phyloP scores from a whole-genome alignment of 2,888 invertebrate species.

The Euphydryas editha region DNA sequence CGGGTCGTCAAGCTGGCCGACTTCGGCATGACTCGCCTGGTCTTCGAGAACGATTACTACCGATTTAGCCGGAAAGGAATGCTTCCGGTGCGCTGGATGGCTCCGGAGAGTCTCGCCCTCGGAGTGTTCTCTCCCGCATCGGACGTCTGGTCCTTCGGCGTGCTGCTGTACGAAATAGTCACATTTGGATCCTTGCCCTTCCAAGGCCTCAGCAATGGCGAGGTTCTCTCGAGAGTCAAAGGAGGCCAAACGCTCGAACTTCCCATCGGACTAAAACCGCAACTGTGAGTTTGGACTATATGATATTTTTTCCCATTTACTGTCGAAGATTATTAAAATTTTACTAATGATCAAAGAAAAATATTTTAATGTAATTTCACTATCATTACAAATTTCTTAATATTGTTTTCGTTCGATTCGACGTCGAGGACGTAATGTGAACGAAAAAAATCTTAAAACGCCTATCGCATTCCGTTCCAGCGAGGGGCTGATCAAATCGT shows the following conservation, averaged over 20 bases:
- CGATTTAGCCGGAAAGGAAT: constrained; percentile 93
- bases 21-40: constrained; percentile 96
- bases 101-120: constrained; percentile 92
- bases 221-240: constrained; percentile 92
- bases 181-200: constrained; percentile 96
- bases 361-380: no score
- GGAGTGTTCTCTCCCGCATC: constrained; percentile 94
- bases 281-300: constrained; percentile 87
- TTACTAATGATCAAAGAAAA: no score
- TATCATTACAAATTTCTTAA: no score
- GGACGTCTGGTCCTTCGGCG: constrained; percentile 96
- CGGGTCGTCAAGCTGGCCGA: constrained; percentile 91
- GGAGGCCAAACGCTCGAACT: constrained; percentile 88
- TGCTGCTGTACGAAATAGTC: constrained; percentile 93
- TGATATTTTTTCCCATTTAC: not conserved
- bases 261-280: constrained; percentile 90
- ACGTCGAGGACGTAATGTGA: not conserved
- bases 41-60: constrained; percentile 95
- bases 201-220: constrained; percentile 92
- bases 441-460: not conserved
- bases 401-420: no score
- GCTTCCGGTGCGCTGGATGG: constrained; percentile 97
- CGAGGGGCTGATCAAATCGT: constrained; percentile 88
- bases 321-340: no score
- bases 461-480: constrained; percentile 64